phyloP scores from a whole-genome alignment of 1,140 invertebrate species.

The Acromyrmex echinatior region DNA sequence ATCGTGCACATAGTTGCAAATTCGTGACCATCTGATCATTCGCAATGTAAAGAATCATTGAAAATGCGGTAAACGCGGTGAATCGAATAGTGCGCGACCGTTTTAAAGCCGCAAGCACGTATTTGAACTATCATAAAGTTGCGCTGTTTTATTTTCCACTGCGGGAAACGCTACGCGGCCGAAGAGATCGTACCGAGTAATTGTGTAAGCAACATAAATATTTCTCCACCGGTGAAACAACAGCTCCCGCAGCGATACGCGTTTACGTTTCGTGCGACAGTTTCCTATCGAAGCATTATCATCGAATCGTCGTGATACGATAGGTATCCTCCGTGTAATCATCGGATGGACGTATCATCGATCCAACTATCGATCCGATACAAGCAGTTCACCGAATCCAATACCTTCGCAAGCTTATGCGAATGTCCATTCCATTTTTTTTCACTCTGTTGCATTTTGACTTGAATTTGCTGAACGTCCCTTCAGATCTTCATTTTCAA shows the following conservation, averaged over 20 bases:
- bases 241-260: conserved; percentile 24
- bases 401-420: neutral
- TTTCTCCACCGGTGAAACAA: conserved; percentile 27
- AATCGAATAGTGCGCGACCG: conserved; percentile 25
- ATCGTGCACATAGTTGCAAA: neutral
- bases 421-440: conserved; percentile 22
- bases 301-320: conserved; percentile 40
- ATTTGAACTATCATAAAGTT: conserved; percentile 43
- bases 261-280: conserved; percentile 23
- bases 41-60: conserved; percentile 12
- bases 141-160: conserved; percentile 27
- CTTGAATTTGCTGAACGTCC: neutral
- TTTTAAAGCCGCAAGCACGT: conserved; percentile 31
- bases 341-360: conserved; percentile 31
- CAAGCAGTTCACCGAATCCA: conserved; percentile 3
- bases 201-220: conserved; percentile 49
- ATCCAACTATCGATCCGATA: conserved; percentile 31
- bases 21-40: neutral
- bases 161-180: neutral
- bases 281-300: conserved; percentile 35
- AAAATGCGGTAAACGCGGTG: conserved; percentile 27
- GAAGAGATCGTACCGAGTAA: conserved; percentile 31
- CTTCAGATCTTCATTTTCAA: neutral
- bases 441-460: neutral
- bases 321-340: conserved; percentile 21